Evolutionary conservation across 2,113 vertebrate genomes (phyloP).

Genomic region (Callocephalon fimbriatum): DNA sequence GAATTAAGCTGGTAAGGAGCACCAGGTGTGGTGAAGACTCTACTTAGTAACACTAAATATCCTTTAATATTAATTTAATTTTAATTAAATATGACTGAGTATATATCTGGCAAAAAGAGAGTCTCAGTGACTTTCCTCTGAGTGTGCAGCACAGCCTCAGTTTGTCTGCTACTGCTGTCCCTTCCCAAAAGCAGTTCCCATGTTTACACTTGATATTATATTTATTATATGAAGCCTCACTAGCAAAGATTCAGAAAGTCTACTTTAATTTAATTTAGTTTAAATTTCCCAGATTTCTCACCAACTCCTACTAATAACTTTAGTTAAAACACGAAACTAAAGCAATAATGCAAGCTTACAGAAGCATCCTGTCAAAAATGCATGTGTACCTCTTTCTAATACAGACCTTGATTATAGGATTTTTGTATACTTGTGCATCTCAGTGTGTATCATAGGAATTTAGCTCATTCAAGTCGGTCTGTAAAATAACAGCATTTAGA

Average conservation of each 20-base stretch:
- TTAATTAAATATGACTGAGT: background rate
- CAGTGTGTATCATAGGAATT: background rate
- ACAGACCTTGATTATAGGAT: background rate
- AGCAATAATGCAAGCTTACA: background rate
- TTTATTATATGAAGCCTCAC: background rate
- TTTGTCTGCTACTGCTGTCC: background rate
- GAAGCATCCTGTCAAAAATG: background rate
- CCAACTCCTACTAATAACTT: background rate
- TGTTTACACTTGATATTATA: background rate
- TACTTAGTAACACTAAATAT: background rate
- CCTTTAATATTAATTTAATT: background rate
- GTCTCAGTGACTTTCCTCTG: background rate
- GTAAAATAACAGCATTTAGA: constrained; percentile 21
- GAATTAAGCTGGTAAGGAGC: background rate
- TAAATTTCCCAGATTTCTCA: background rate
- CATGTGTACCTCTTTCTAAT: background rate
- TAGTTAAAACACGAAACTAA: background rate
- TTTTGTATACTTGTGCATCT: background rate
- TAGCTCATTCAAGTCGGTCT: constrained; percentile 6
- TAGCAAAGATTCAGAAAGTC: background rate
- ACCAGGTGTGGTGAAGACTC: background rate
- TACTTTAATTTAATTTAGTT: background rate
- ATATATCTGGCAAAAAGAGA: background rate
- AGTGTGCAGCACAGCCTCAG: background rate
- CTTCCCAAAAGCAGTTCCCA: background rate